These are phyloP conservation scores for Trichosurus vulpecula DNA, from an alignment of 2,797 vertebrate genomes.

Conservation along the genomic window DNA sequence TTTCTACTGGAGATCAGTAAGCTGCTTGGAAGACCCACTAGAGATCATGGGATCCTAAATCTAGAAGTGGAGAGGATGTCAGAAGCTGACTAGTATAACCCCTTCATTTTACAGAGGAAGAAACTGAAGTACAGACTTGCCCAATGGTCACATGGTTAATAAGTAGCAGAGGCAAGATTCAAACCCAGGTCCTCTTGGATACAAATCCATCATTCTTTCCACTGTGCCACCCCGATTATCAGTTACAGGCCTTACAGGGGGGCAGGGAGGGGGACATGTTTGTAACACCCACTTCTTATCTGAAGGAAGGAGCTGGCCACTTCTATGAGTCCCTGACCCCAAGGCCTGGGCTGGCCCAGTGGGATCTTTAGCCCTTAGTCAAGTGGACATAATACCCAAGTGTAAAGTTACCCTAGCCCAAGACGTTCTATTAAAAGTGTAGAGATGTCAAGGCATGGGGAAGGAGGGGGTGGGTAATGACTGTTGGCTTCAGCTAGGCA, in stretches of 20 bases:
- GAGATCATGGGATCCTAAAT: neutral
- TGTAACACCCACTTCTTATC: neutral
- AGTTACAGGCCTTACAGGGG: too few species aligned
- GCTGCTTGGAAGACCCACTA: neutral
- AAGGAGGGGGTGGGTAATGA: neutral
- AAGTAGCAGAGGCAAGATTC: neutral
- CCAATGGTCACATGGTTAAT: neutral
- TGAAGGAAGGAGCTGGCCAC: neutral
- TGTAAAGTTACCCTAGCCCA: neutral
- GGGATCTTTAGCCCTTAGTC: neutral
- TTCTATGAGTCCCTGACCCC: neutral
- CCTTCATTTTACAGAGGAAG: neutral
- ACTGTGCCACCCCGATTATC: neutral
- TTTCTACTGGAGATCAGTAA: neutral
- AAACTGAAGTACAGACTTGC: neutral
- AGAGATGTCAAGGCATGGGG: neutral
- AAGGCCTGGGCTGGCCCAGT: neutral
- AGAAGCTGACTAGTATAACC: neutral
- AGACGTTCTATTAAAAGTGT: neutral
- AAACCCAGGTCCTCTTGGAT: neutral
- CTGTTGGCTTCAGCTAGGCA: neutral
- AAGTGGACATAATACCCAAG: neutral
- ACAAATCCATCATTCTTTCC: neutral
- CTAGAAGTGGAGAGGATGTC: neutral
- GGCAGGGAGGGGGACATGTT: neutral